Percentiles rank a stretch among this genome's conserved stretches.
Evolutionary conservation across 2,113 vertebrate species (phyloP).

Genomic region (Neoarius graeffei): DNA sequence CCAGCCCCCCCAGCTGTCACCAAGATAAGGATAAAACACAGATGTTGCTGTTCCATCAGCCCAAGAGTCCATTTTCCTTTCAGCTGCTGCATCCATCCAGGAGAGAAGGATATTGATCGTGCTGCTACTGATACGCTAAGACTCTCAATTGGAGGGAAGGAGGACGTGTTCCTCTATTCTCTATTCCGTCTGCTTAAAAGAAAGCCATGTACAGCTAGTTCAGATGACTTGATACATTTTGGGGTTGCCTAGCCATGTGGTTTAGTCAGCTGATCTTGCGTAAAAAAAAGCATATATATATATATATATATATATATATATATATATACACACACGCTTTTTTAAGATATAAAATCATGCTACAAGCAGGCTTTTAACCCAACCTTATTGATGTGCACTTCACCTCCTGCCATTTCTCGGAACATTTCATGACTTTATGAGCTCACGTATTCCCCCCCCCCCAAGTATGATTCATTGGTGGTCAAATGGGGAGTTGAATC

Average conservation of each 20-base stretch:
- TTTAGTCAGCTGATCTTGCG: not conserved
- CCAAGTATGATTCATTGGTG: too few relatives aligned
- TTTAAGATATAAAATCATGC: too few relatives aligned
- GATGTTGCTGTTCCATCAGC: slow-evolving; percentile 25
- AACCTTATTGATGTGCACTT: not conserved
- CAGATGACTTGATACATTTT: not conserved
- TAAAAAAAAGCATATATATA: not conserved
- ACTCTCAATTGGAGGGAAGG: not conserved
- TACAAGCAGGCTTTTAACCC: too few relatives aligned
- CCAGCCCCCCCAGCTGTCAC: slow-evolving; percentile 43
- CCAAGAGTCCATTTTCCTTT: slow-evolving; percentile 24
- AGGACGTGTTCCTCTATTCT: not conserved
- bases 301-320: too few relatives aligned
- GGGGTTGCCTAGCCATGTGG: not conserved
- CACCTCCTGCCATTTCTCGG: not conserved
- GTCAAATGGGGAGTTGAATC: too few relatives aligned
- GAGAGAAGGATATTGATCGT: slow-evolving; percentile 27
- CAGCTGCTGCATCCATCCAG: slow-evolving; percentile 28
- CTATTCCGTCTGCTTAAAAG: not conserved
- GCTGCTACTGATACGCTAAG: slow-evolving; percentile 3
- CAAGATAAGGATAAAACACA: slow-evolving; percentile 39
- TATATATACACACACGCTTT: too few relatives aligned
- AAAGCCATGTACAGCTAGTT: not conserved
- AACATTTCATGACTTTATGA: not conserved
- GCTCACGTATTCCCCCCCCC: not conserved